Base-by-base conservation (phyloP, 1,140 invertebrate species). In the Aphelinus certus region DNA sequence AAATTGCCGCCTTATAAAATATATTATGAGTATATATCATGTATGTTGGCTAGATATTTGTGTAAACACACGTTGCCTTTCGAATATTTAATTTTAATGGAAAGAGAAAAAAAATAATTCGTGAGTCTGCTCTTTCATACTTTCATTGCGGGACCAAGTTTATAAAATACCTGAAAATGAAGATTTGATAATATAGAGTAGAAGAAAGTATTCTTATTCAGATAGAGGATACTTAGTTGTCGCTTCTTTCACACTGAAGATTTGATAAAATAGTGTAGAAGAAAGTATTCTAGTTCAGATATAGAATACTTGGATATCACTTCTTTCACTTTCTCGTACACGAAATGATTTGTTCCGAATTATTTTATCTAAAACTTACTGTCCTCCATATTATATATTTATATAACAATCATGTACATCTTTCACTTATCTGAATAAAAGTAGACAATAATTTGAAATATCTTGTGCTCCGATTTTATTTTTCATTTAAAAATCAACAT, bases 21-120 rank as follows among this genome's bases (percentile, higher is more conserved):
- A 65, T 65, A 67, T 55, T 65, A 51, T 65, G 57, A 7, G 55
- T 71, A n/a, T 75, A 57, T 76, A 70, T 75, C 53, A 47, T 75
- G 69, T 64, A 74, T 74, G 72, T 74, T 74, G 51, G 68, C 55
- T 56, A 75, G 58, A 64, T 26, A 60, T 71, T 65, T 71, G 63
- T 76, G 74, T 55, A 71, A 76, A 71, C 62, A 71, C 67, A 66
- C 58, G 63, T 66, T 76, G 68, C 74, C 68, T 76, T 76, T 61
- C 55, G 55, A 42, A 58, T 60, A 65, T 10, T 46, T 64, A 73
- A 47, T n/a, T n/a, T 46, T 62, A 53, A 53, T 9, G 51, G 9
- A 9, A 53, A 55, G 45, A 55, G 7, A 53, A 45, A 53, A 67
- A 63, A 47, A 68, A 1, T 58, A 67, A 70, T 67, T 68, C 53